phyloP scores from a whole-genome alignment of 1,140 invertebrate genomes.

The Oncopodura yosiiana region DNA sequence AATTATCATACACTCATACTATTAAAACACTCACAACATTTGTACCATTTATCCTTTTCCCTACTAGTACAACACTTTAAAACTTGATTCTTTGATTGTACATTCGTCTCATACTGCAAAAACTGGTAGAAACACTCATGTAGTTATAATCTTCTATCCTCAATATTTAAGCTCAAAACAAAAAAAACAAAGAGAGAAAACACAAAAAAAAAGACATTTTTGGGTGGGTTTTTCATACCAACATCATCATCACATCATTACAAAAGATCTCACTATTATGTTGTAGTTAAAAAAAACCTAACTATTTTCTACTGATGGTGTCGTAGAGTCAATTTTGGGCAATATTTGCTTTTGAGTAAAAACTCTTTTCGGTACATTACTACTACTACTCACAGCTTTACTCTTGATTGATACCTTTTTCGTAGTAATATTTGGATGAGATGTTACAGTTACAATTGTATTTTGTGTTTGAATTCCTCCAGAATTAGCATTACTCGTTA shows the following conservation, averaged over 20 bases:
- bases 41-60: too few relatives aligned
- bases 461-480: background rate
- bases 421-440: conserved; percentile 7
- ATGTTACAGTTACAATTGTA: conserved; percentile 18
- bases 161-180: conserved; percentile 3
- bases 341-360: conserved; percentile 35
- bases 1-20: too few relatives aligned
- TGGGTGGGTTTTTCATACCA: too few relatives aligned
- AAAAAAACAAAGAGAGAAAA: background rate
- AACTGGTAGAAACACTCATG: too few relatives aligned
- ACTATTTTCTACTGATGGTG: conserved; percentile 30
- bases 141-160: conserved; percentile 6
- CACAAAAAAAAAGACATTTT: background rate
- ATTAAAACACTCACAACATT: too few relatives aligned
- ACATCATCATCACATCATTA: too few relatives aligned
- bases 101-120: too few relatives aligned
- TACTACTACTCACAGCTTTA: conserved; percentile 32
- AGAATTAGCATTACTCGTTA: conserved; percentile 2
- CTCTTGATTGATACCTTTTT: conserved; percentile 28
- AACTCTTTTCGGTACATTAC: conserved; percentile 22
- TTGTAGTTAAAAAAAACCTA: conserved; percentile 1
- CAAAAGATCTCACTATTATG: background rate
- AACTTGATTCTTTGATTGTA: too few relatives aligned
- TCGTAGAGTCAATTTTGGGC: conserved; percentile 35
- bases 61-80: too few relatives aligned